A percentile compares a stretch with the other conserved stretches of the same genome.
phyloP scores from a whole-genome alignment of 2,113 vertebrate genomes.

The Paramisgurnus dabryanus region DNA sequence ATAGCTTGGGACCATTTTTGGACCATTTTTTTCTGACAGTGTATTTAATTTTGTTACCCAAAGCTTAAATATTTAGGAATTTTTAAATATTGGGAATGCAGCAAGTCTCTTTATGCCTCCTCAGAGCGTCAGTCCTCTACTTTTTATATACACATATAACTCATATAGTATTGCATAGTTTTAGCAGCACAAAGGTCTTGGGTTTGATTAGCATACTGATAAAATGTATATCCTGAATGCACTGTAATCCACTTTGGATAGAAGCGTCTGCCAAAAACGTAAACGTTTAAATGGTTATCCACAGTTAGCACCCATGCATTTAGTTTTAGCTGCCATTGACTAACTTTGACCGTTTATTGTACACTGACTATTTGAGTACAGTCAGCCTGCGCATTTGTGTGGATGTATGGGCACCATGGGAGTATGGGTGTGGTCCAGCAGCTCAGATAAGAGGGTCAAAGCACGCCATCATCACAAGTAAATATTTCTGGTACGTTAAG shows the following conservation, averaged over 20 bases:
- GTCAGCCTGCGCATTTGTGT: neutral
- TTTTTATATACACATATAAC: no score
- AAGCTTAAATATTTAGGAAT: no score
- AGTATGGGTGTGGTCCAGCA: neutral
- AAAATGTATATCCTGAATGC: no score
- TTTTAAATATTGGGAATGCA: no score
- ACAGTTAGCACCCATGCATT: constrained; percentile 17
- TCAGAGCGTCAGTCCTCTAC: no score
- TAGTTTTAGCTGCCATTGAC: neutral
- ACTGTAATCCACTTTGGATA: no score
- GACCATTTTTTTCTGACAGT: no score
- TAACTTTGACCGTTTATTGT: constrained; percentile 3
- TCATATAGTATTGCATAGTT: neutral
- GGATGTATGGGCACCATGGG: neutral
- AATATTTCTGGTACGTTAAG: constrained; percentile 72
- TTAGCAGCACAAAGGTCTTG: no score
- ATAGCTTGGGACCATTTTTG: no score
- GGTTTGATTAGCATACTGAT: no score
- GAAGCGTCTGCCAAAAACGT: neutral
- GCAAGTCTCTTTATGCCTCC: no score
- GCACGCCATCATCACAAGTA: constrained; percentile 62
- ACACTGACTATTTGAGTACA: neutral
- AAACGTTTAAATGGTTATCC: neutral
- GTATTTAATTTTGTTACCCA: no score
- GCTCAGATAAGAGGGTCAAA: neutral